Percentiles rank a stretch among this genome's conserved stretches.
Conservation (phyloP, 1,140 invertebrate species). For the Drosophila fuyamai region DNA sequence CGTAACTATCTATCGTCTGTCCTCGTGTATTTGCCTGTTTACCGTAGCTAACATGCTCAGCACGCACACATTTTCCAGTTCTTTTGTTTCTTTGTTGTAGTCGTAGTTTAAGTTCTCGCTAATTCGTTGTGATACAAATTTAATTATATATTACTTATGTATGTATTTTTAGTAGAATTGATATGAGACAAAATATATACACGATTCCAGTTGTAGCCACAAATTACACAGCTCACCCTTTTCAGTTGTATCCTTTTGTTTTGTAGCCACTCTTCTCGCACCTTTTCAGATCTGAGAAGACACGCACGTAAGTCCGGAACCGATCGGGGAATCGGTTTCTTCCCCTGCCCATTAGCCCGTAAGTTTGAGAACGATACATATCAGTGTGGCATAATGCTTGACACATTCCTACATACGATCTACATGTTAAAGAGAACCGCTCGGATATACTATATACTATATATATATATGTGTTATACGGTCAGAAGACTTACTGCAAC, state of each 20-base stretch:
- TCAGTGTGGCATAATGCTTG: slow-evolving; percentile 60
- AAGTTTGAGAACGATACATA: slow-evolving; percentile 77
- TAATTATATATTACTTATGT: slow-evolving; percentile 76
- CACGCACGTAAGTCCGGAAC: slow-evolving; percentile 53
- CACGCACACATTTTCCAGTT: slow-evolving; percentile 59
- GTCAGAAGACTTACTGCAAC: slow-evolving; percentile 81
- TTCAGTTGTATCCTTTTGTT: slow-evolving; percentile 31
- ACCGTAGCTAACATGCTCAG: slow-evolving; percentile 51
- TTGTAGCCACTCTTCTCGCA: slow-evolving; percentile 14
- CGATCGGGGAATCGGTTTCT: slow-evolving; percentile 24
- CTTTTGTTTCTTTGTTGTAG: slow-evolving; percentile 72
- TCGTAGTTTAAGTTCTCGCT: slow-evolving; percentile 77
- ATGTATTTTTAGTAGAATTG: slow-evolving; percentile 81
- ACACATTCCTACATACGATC: slow-evolving; percentile 63
- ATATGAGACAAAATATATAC: slow-evolving; percentile 77
- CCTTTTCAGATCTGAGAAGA: slow-evolving; percentile 17
- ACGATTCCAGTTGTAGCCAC: slow-evolving; percentile 68
- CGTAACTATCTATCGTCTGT: slow-evolving; percentile 3
- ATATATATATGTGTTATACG: slow-evolving; percentile 47
- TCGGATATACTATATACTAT: slow-evolving; percentile 42
- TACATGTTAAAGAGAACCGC: slow-evolving; percentile 41
- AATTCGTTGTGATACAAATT: slow-evolving; percentile 81
- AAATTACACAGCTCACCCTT: slow-evolving; percentile 45
- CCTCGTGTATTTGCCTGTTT: slow-evolving; percentile 30
- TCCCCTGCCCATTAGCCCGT: slow-evolving; percentile 41